Evolutionary conservation across 2,888 invertebrate genomes (phyloP), one percentile per base, ranked within the genome.

Genomic region (Lampropteryx suffumata): DNA sequence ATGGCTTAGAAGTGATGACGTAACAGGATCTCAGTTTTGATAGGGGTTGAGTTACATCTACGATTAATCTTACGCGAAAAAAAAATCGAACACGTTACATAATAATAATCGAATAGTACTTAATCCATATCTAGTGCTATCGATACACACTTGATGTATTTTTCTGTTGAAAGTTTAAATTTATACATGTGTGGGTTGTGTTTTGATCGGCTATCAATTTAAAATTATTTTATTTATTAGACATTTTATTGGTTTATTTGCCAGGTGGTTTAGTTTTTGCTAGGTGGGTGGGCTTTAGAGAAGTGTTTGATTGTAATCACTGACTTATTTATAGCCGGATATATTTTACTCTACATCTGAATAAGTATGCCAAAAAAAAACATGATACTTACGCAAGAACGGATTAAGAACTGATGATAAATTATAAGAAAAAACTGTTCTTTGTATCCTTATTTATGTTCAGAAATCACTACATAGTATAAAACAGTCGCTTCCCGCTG

Each of bases 1-100:
- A 60, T 64, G 65, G 72, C 66, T 71, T 64, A 66, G 75, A 72
- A 80, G 82, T 79, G 84, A 87, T 88, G 86, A 86, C 84, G 82
- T 79, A 73, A 80, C 77, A 74, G 70, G 73, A 75, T 78, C 76
- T 66, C 64, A 58, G 58, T 64, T 65, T 62, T 73, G 79, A 73
- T 72, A 66, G 68, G 71, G 73, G 72, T 69, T 53, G 48, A 47
- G 55, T 48, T 51, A 51, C 34, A 49, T 42, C 46, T 57, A 54
- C n/a, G n/a, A n/a, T 65, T 56, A 58, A 61, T 63, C 59, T 51
- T 53, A 40, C 30, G 21, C 7, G 13, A 37, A 43, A 37, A 42
- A 46, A 48, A 36, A 35, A 49, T 53, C 35, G 36, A 44, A 28
- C 10, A 42, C 8, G 12, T 4, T 32, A 1, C 29, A 5, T 29